A percentile compares a stretch with the other conserved stretches of the same genome.
Evolutionary conservation across 1,140 invertebrate species (phyloP).

Genomic region (Hyposmocoma kahamanoa): DNA sequence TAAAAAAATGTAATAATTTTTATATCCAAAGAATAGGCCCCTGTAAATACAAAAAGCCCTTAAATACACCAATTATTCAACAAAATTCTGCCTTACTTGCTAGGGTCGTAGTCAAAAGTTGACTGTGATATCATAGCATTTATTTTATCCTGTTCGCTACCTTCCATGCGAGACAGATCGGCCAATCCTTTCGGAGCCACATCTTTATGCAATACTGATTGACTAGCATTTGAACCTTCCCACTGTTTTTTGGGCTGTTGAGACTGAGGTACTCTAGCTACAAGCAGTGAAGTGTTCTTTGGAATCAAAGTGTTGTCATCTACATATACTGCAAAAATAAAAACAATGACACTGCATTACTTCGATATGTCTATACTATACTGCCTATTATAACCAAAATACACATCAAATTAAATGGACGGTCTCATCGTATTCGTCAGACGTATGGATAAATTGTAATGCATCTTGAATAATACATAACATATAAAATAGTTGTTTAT

Average conservation of each 20-base stretch:
- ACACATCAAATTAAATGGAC: too few relatives aligned
- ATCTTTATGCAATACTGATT: conserved; percentile 56
- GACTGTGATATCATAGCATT: conserved; percentile 97
- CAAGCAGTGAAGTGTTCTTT: conserved; percentile 97
- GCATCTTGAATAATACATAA: too few relatives aligned
- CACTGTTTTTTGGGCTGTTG: conserved; percentile 84
- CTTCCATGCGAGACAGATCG: conserved; percentile 92
- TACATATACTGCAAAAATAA: conserved; percentile 88
- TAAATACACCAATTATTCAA: not conserved
- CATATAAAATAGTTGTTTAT: too few relatives aligned
- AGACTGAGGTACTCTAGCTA: conserved; percentile 90
- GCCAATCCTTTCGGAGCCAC: conserved; percentile 76
- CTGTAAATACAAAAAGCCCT: too few relatives aligned
- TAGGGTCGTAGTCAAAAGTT: conserved; percentile 96
- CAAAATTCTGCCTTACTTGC: conserved; percentile 82
- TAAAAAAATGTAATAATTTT: too few relatives aligned
- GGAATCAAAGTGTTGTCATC: conserved; percentile 94
- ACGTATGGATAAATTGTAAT: too few relatives aligned
- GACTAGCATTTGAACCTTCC: conserved; percentile 72
- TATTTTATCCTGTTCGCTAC: conserved; percentile 97
- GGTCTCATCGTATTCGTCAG: too few relatives aligned
- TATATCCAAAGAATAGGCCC: too few relatives aligned
- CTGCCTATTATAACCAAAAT: too few relatives aligned
- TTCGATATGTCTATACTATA: too few relatives aligned
- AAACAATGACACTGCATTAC: too few relatives aligned